Percentiles rank a stretch among this genome's conserved stretches.
Evolutionary conservation across 2,888 invertebrate species (phyloP).

Genomic region (Microdon myrmicae): DNA sequence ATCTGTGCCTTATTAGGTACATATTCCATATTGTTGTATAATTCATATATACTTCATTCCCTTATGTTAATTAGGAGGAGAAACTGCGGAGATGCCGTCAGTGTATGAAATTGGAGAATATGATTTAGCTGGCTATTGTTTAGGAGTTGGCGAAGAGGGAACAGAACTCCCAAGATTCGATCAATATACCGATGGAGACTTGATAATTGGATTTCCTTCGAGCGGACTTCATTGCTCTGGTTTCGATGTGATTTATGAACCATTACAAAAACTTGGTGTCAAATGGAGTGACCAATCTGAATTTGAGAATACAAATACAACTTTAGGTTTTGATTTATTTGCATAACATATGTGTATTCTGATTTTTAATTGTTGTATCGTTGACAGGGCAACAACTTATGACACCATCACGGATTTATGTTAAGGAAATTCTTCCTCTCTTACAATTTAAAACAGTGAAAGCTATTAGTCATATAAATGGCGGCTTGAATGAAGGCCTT

Average conservation of each 20-base stretch:
- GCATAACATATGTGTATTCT: background rate
- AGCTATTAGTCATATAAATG: slow-evolving; percentile 92
- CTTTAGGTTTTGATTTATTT: slow-evolving; percentile 71
- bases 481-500: slow-evolving; percentile 90
- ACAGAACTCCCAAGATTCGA: slow-evolving; percentile 75
- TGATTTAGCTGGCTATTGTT: slow-evolving; percentile 95
- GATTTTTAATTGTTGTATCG: background rate
- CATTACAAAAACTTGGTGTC: slow-evolving; percentile 75
- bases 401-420: slow-evolving; percentile 89
- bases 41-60: background rate
- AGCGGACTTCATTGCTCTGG: slow-evolving; percentile 96
- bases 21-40: background rate
- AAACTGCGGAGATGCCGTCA: slow-evolving; percentile 98
- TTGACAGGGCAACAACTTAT: slow-evolving; percentile 79
- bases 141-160: slow-evolving; percentile 87
- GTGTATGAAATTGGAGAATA: slow-evolving; percentile 90
- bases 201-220: slow-evolving; percentile 87
- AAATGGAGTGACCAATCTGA: slow-evolving; percentile 72
- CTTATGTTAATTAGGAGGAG: slow-evolving; percentile 71
- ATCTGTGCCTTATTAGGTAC: slow-evolving; percentile 89
- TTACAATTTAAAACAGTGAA: slow-evolving; percentile 77
- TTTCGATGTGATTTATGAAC: slow-evolving; percentile 86
- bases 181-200: slow-evolving; percentile 78
- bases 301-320: slow-evolving; percentile 69
- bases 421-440: slow-evolving; percentile 77